A percentile compares a stretch with the other conserved stretches of the same genome.
Evolutionary conservation across 1,140 invertebrate genomes (phyloP).

Genomic region (Psix sp.): DNA sequence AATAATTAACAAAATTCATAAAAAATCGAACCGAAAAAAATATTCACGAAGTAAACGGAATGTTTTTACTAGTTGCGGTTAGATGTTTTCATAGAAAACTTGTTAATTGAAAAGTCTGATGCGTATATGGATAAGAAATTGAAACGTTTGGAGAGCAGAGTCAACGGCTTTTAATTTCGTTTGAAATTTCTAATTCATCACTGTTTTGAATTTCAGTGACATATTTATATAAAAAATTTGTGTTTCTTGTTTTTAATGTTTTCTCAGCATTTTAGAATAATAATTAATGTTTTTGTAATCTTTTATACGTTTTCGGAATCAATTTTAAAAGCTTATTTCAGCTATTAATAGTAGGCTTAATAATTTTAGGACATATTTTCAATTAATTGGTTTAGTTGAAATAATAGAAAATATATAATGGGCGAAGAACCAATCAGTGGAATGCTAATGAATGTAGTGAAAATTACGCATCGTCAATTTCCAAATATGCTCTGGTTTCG

Average conservation of each 20-base stretch:
- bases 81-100: slow-evolving; percentile 42
- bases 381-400: not conserved
- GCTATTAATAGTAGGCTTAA: too few species aligned
- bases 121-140: slow-evolving; percentile 1
- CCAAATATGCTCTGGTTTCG: slow-evolving; percentile 59
- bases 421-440: slow-evolving; percentile 1
- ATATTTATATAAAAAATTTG: too few species aligned
- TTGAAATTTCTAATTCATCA: not conserved
- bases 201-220: too few species aligned
- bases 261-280: too few species aligned
- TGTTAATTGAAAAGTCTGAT: slow-evolving; percentile 35
- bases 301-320: too few species aligned
- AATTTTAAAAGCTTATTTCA: too few species aligned
- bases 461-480: slow-evolving; percentile 41
- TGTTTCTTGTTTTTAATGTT: too few species aligned
- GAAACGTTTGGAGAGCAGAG: not conserved
- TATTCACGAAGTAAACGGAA: slow-evolving; percentile 11
- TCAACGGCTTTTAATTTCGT: not conserved
- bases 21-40: slow-evolving; percentile 2
- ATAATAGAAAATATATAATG: not conserved
- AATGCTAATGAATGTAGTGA: slow-evolving; percentile 16
- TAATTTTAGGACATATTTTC: too few species aligned
- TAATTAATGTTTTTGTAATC: too few species aligned
- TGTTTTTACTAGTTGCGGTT: slow-evolving; percentile 37
- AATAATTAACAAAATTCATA: not conserved